Evolutionary conservation across 2,888 invertebrate genomes (phyloP).

Genomic region (Patella depressa): DNA sequence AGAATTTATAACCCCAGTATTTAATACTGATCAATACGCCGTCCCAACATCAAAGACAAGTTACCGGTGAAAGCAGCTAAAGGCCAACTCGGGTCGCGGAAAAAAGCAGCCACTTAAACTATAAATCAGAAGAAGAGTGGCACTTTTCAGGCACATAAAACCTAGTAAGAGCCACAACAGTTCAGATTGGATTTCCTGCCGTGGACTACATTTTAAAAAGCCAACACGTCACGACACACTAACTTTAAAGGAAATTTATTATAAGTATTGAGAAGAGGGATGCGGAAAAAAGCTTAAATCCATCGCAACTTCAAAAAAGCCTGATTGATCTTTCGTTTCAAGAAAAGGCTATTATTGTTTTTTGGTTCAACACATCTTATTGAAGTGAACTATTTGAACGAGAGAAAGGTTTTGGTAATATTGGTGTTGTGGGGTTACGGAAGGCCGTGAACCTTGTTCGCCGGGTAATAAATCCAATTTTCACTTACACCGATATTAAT

Average conservation of each 20-base stretch:
- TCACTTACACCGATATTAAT: slow-evolving; percentile 7
- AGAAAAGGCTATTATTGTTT: slow-evolving; percentile 1
- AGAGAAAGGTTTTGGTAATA: slow-evolving; percentile 3
- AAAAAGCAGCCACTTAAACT: slow-evolving; percentile 5
- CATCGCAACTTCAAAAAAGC: not conserved
- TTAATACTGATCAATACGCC: slow-evolving; percentile 4
- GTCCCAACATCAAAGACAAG: not conserved
- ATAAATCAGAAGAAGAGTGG: slow-evolving; percentile 2
- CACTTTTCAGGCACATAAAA: slow-evolving; percentile 10
- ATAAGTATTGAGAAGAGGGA: not conserved
- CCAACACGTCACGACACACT: not conserved
- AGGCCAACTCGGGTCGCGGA: slow-evolving; percentile 9
- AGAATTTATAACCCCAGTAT: slow-evolving; percentile 7
- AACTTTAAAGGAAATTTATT: slow-evolving; percentile 5
- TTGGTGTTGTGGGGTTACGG: not conserved
- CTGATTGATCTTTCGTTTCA: slow-evolving; percentile 4
- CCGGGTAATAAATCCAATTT: slow-evolving; percentile 1
- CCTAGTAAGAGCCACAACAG: slow-evolving; percentile 1
- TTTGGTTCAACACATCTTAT: slow-evolving; percentile 5
- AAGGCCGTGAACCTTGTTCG: slow-evolving; percentile 5
- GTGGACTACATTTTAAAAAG: slow-evolving; percentile 10
- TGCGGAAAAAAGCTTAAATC: not conserved
- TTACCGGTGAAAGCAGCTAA: slow-evolving; percentile 2
- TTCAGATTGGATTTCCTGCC: slow-evolving; percentile 7
- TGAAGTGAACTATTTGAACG: not conserved